Evolutionary conservation across 2,113 vertebrate species (phyloP), one percentile per base, ranked within the genome.

Genomic region (Pseudopodoces humilis): DNA sequence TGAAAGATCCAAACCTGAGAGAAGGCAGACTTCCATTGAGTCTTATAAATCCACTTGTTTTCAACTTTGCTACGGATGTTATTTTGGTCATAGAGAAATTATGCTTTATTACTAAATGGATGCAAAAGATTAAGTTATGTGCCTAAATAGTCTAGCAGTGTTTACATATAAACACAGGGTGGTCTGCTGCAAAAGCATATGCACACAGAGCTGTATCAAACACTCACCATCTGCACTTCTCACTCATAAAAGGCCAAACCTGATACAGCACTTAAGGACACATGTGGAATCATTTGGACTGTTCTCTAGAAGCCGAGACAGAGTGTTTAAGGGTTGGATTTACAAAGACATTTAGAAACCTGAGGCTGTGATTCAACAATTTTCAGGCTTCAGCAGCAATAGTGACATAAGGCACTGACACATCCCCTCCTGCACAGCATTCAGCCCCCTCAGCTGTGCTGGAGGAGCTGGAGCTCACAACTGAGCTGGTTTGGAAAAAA

Each of bases 131-230:
- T 88, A 95, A 92, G 83, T 86, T 93, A 46, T 89, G 77, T 91
- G 91, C 92, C 71, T 89, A 96, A 95, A 96, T 94, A 97, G 86
- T 87, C 91, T 89, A 47, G 37, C 84, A 95, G 81, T 95, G 86
- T 97, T 97, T 96, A 97, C 77, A 95, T 46, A 91, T 94, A 97
- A 97, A 97, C 91, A 97, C 91, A 95, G 94, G 83, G 96, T 92
- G 81, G 95, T 94, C 96, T 95, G 86, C 92, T 84, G 81, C 86
- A 95, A 68, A 95, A 96, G 92, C 96, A 97, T 95, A 95, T 95
- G 96, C 94, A 93, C 88, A 72, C 23, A 75, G 52, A 92, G 92
- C 96, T 94, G 76, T 41, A 95, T 52, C 88, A 90, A 97, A 92
- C 92, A 86, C 94, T 91, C 64, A 82, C 96, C 96, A 97, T 97